phyloP scores from a whole-genome alignment of 2,113 vertebrate genomes.

The Eidolon helvum region DNA sequence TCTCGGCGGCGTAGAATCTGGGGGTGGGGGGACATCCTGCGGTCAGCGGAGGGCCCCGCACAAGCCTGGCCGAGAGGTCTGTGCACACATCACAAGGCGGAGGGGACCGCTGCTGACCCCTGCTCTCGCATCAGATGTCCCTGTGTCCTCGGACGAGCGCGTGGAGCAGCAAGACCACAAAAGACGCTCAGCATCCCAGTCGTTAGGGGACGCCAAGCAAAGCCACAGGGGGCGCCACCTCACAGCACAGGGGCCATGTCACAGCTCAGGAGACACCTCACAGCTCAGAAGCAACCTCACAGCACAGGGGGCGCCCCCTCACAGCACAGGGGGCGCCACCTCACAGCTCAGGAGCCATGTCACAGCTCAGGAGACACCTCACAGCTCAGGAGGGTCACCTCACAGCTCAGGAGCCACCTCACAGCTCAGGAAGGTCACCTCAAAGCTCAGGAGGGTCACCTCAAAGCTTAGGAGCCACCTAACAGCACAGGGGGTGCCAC shows the following conservation, averaged over 20 bases:
- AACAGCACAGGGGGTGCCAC: too few species aligned
- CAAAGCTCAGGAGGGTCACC: not conserved
- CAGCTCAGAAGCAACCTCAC: too few species aligned
- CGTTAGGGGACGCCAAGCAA: rapidly evolving
- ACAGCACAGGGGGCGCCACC: too few species aligned
- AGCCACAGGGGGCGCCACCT: not conserved
- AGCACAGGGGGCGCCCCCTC: too few species aligned
- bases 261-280: too few species aligned
- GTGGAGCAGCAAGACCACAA: not conserved
- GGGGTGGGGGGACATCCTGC: not conserved
- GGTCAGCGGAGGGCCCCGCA: not conserved
- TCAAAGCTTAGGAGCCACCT: not conserved
- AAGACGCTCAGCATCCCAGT: rapidly evolving
- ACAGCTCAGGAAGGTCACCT: too few species aligned
- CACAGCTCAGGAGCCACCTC: too few species aligned
- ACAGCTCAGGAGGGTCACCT: too few species aligned
- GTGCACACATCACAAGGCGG: rapidly evolving
- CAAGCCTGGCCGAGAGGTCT: too few species aligned
- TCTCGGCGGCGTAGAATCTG: slow-evolving; percentile 99
- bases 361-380: too few species aligned
- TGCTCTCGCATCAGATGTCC: rapidly evolving
- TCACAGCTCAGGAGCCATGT: too few species aligned
- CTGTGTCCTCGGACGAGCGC: not conserved
- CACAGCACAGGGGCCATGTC: too few species aligned
- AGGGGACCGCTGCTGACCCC: rapidly evolving